Base-by-base conservation (phyloP, 2,797 vertebrate genomes). In the Meriones psammophilus region DNA sequence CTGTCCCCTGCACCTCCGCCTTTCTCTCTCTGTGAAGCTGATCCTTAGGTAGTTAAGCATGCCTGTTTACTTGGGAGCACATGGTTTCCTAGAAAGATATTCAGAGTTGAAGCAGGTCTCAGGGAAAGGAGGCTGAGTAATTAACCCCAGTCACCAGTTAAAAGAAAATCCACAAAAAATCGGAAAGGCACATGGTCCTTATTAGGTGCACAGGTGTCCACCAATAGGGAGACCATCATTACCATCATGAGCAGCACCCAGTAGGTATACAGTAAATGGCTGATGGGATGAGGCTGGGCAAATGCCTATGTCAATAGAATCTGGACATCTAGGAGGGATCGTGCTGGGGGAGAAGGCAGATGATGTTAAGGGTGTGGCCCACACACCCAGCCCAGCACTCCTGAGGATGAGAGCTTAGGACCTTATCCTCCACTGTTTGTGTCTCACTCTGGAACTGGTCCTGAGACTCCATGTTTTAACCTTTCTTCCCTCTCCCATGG, bases 151-250 rank as follows among this genome's bases (percentile, higher is more conserved):
- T 71, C 46, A 33, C 42, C 39, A 12, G 71, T 46, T 50, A 17
- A 66, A 86, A 79, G 26, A 54, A 54, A 64, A 86, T 42, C 36
- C 58, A 60, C 1, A 8, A 4, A 42, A 42, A 33, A 36, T 6
- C 0, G 8, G 50, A 46, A 46, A 62, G n/a, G 15, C 2, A 9
- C 4, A 0, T 1, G 18, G 83, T 20, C 50, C 83, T 3, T 3
- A 0, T 22, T 33, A 74, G 30, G 0, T 0, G 22, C 2, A 17
- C 1, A 60, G 14, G 0, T 1, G 8, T 4, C 12, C 3, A 3
- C 36, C 50, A 28, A 8, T 7, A 4, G 7, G 2, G 64, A 46
- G 33, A 54, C 30, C 14, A n/a, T 24, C 36, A 1, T 6, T 2
- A 36, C 18, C 5, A 0, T 39, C 7, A 0, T 24, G 42, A 28